Evolutionary conservation across 2,888 invertebrate species (phyloP), one percentile per base, ranked within the genome.

Genomic region (Cabera pusaria): DNA sequence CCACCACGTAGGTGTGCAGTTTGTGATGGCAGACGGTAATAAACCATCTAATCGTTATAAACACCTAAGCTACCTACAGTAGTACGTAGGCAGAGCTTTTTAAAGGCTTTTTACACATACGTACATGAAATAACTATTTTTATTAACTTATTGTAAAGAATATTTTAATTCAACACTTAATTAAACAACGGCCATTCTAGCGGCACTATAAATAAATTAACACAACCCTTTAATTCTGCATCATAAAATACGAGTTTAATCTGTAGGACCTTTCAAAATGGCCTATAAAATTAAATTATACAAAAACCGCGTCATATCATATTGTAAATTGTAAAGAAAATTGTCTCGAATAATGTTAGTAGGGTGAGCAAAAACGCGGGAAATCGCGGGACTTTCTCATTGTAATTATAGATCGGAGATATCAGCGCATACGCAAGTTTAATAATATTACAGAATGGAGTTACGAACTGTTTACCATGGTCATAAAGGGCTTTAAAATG

Each of bases 401-500:
- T 42, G 63, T 57, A 66, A 74, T 74, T 74, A 72, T 60, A 64
- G 66, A 64, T 69, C 33, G 53, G 33, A 54, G 70, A 68, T 66
- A 68, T 38, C 37, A 36, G 49, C 49, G 58, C 46, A 42, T 56
- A 61, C 53, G 56, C 57, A 57, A 34, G 49, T 43, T 42, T n/a
- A n/a, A n/a, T n/a, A n/a, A n/a, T n/a, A n/a, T 45, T 56, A 49
- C 49, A 62, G 62, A 56, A 64, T 53, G 6, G 5, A 24, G 35
- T 31, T 4, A 36, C 48, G 45, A 40, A 14, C 3, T 23, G 1
- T 23, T 23, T 9, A 11, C 14, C 2, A 14, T 4, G 14, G n/a
- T n/a, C n/a, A n/a, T n/a, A n/a, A n/a, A n/a, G n/a, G n/a, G n/a
- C n/a, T n/a, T n/a, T n/a, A n/a, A n/a, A n/a, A n/a, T n/a, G n/a